These are phyloP conservation scores for Drosophila diplacantha DNA, from an alignment of 2,888 invertebrate species.

Conservation along the genomic window DNA sequence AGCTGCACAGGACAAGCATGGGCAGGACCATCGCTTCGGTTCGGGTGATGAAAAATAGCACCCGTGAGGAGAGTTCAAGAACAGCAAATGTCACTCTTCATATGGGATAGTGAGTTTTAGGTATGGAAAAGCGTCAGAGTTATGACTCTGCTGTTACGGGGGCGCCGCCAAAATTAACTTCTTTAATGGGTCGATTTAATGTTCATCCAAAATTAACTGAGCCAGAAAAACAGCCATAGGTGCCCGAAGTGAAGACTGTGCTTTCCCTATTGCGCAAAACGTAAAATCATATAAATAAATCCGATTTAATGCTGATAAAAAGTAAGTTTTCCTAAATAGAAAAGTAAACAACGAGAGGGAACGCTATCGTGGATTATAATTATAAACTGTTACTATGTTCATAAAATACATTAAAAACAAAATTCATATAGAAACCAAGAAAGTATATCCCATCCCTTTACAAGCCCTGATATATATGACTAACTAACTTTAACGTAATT, in stretches of 20 bases:
- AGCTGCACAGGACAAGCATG: conserved; percentile 52
- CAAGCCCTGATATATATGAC: not conserved
- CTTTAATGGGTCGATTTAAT: not conserved
- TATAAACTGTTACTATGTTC: not conserved
- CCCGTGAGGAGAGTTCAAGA: not conserved
- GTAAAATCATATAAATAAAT: not conserved
- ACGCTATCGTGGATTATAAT: not conserved
- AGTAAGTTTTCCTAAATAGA: not conserved
- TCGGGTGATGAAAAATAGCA: conserved; percentile 43
- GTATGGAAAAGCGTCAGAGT: no score
- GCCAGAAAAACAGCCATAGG: not conserved
- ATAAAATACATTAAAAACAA: not conserved
- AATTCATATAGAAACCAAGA: not conserved
- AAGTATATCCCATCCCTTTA: not conserved
- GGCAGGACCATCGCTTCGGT: conserved; percentile 55
- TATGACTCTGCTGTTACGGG: no score
- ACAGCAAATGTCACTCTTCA: conserved; percentile 16
- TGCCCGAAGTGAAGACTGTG: conserved; percentile 3
- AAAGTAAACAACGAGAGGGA: not conserved
- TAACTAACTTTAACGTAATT: not conserved
- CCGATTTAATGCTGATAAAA: not conserved
- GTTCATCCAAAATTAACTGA: not conserved
- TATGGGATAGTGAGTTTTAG: not conserved
- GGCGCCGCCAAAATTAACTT: not conserved
- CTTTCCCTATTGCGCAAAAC: conserved; percentile 1